These are phyloP conservation scores for Alouatta palliata DNA, from an alignment of 2,113 vertebrate genomes.

Conservation along the genomic window DNA sequence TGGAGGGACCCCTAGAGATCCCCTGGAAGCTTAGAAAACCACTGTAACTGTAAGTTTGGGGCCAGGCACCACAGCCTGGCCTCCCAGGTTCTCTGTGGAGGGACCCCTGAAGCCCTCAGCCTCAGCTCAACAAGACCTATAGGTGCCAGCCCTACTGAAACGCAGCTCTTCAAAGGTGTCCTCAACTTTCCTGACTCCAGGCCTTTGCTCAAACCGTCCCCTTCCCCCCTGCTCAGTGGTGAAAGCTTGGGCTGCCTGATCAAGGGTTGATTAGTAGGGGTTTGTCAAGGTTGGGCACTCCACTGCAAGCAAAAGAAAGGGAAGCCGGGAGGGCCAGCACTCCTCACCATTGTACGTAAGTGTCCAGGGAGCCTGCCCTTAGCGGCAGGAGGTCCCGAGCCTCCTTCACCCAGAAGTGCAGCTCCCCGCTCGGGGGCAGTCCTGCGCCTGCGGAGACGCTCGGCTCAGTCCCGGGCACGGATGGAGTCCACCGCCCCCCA, in stretches of 20 bases:
- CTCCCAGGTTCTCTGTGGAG: background rate
- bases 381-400: conserved; percentile 90
- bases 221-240: background rate
- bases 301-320: background rate
- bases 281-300: background rate
- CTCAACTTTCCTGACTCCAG: background rate
- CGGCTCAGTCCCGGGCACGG: background rate
- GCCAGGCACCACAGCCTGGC: background rate
- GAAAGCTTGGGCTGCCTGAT: background rate
- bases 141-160: background rate
- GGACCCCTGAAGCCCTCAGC: background rate
- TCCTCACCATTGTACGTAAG: conserved; percentile 92
- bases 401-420: conserved; percentile 97
- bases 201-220: background rate
- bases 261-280: background rate
- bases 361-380: conserved; percentile 87
- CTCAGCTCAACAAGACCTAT: background rate
- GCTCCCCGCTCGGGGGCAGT: conserved; percentile 91
- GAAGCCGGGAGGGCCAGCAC: accelerated
- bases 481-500: too few species aligned
- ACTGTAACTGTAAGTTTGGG: background rate
- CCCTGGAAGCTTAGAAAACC: background rate
- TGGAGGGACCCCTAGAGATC: background rate
- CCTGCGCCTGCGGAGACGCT: conserved; percentile 83
- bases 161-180: background rate